A percentile compares a stretch with the other conserved stretches of the same genome.
Evolutionary conservation across 1,140 invertebrate species (phyloP).

Genomic region (Trigoniulus corallinus): DNA sequence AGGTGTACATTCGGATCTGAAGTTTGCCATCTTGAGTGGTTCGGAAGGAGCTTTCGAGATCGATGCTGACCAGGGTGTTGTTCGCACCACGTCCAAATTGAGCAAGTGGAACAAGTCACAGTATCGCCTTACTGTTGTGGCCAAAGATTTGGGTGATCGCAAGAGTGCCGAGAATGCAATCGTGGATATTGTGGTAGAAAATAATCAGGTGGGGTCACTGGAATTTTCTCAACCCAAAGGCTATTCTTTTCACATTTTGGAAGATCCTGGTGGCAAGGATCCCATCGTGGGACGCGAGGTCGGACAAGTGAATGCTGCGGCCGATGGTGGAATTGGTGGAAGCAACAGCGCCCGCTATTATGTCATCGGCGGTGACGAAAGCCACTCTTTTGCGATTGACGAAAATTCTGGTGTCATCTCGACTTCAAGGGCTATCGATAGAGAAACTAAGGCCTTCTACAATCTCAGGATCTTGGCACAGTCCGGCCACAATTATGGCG

Average conservation of each 20-base stretch:
- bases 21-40: slow-evolving; percentile 56
- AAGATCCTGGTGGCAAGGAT: slow-evolving; percentile 42
- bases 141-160: slow-evolving; percentile 52
- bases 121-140: slow-evolving; percentile 54
- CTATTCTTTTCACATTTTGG: slow-evolving; percentile 61
- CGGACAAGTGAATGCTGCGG: slow-evolving; percentile 48
- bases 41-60: slow-evolving; percentile 48
- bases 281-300: slow-evolving; percentile 44
- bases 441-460: slow-evolving; percentile 61
- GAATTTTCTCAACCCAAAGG: slow-evolving; percentile 49
- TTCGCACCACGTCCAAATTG: slow-evolving; percentile 45
- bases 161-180: slow-evolving; percentile 48
- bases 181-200: slow-evolving; percentile 58
- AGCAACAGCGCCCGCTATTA: slow-evolving; percentile 42
- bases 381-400: slow-evolving; percentile 61
- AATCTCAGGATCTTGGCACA: slow-evolving; percentile 56
- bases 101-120: slow-evolving; percentile 41
- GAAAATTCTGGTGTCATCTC: slow-evolving; percentile 57
- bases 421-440: slow-evolving; percentile 60
- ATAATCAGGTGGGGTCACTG: slow-evolving; percentile 33
- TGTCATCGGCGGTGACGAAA: slow-evolving; percentile 65
- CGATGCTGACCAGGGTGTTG: slow-evolving; percentile 53
- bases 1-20: slow-evolving; percentile 61
- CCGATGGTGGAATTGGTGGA: slow-evolving; percentile 14
- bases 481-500: slow-evolving; percentile 43